Evolutionary conservation across 2,797 vertebrate genomes (phyloP).

Genomic region (Manis javanica): DNA sequence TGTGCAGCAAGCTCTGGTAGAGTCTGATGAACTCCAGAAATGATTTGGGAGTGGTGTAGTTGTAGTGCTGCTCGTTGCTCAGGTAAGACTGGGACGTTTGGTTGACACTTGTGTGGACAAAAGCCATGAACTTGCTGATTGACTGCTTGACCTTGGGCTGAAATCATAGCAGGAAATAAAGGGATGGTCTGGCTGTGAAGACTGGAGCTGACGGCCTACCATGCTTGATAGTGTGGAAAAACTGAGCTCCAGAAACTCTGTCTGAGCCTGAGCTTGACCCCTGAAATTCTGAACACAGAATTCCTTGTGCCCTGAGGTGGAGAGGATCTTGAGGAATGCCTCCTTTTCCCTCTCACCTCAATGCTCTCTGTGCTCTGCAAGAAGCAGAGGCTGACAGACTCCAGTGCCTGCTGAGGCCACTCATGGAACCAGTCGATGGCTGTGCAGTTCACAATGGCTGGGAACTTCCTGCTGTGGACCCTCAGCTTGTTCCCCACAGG

Average conservation of each 20-base stretch:
- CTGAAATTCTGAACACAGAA: not conserved
- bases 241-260: not conserved
- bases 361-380: constrained; percentile 91
- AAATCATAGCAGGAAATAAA: constrained; percentile 49
- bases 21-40: constrained; percentile 98
- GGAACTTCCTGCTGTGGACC: constrained; percentile 93
- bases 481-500: constrained; percentile 93
- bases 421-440: constrained; percentile 96
- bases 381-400: constrained; percentile 95
- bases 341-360: constrained; percentile 87
- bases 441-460: constrained; percentile 92
- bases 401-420: constrained; percentile 94
- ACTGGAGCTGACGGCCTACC: not conserved
- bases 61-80: constrained; percentile 92
- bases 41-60: constrained; percentile 98
- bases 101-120: constrained; percentile 94
- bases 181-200: not conserved
- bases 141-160: constrained; percentile 91
- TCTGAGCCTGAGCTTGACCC: not conserved
- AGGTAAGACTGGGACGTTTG: constrained; percentile 92
- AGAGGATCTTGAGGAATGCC: not conserved
- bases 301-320: not conserved
- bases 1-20: constrained; percentile 91
- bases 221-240: not conserved
- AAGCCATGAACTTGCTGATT: constrained; percentile 97